These are phyloP conservation scores for Drosophila sp. DNA, from an alignment of 1,140 invertebrate genomes.

Conservation along the genomic window DNA sequence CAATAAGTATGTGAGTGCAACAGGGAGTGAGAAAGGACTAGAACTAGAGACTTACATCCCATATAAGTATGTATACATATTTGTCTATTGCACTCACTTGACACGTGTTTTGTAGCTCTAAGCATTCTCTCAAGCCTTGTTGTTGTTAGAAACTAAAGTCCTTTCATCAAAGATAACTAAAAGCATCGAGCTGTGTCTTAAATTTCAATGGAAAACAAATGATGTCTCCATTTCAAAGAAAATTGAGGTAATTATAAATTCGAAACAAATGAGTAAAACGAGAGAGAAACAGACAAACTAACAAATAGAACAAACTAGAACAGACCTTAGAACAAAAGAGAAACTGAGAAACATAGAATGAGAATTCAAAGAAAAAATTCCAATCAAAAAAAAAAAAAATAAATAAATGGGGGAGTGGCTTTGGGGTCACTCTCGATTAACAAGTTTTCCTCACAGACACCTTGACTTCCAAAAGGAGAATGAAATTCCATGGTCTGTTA, in stretches of 20 bases:
- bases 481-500: conserved; percentile 32
- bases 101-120: conserved; percentile 37
- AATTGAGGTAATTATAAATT: conserved; percentile 6
- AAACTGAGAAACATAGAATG: neutral
- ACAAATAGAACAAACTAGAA: neutral
- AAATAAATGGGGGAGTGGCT: neutral
- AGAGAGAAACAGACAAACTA: neutral
- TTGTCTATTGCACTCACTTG: conserved; percentile 44
- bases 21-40: neutral
- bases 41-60: conserved; percentile 13
- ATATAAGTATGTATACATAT: conserved; percentile 32
- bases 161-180: neutral
- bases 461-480: neutral
- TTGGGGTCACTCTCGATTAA: neutral
- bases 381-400: neutral
- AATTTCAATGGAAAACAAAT: neutral
- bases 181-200: neutral
- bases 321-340: neutral
- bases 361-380: neutral
- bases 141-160: neutral
- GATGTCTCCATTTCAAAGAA: neutral
- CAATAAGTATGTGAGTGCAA: neutral
- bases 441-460: neutral
- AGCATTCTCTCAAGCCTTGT: conserved; percentile 2
- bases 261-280: neutral